Evolutionary conservation across 2,888 invertebrate species (phyloP).

Genomic region (Lasiommata megera): DNA sequence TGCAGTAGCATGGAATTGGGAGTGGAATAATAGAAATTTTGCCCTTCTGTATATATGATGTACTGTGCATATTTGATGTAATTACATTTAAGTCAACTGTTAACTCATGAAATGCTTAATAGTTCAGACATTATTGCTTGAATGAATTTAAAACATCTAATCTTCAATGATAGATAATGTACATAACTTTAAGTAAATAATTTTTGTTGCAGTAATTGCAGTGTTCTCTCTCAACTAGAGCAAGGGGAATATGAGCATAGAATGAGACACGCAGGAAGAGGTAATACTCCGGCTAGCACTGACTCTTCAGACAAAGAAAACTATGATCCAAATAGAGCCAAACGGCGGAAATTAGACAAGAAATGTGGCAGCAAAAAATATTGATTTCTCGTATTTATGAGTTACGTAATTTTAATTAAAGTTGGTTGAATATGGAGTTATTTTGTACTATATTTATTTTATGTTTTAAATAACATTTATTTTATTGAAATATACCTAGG

Average conservation of each 20-base stretch:
- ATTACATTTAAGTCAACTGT: no score
- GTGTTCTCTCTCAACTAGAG: constrained; percentile 48
- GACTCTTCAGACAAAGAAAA: constrained; percentile 75
- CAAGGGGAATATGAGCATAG: constrained; percentile 38
- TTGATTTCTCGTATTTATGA: neutral
- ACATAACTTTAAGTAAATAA: neutral
- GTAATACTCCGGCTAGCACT: constrained; percentile 58
- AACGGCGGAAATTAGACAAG: constrained; percentile 37
- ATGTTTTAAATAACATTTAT: neutral
- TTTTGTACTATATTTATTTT: constrained; percentile 9
- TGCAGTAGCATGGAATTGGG: no score
- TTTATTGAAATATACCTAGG: neutral
- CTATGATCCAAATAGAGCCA: constrained; percentile 61
- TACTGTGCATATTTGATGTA: no score
- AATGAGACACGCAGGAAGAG: constrained; percentile 44
- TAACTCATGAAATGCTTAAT: no score
- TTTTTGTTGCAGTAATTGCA: constrained; percentile 49
- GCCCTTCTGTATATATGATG: no score
- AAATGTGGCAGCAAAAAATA: constrained; percentile 30
- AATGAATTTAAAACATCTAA: no score
- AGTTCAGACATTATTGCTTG: no score
- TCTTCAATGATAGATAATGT: no score
- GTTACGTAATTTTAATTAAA: no score
- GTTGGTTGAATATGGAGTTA: no score
- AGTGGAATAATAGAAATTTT: no score